phyloP scores from a whole-genome alignment of 2,888 invertebrate species.

The Ennomos fuscantarius region DNA sequence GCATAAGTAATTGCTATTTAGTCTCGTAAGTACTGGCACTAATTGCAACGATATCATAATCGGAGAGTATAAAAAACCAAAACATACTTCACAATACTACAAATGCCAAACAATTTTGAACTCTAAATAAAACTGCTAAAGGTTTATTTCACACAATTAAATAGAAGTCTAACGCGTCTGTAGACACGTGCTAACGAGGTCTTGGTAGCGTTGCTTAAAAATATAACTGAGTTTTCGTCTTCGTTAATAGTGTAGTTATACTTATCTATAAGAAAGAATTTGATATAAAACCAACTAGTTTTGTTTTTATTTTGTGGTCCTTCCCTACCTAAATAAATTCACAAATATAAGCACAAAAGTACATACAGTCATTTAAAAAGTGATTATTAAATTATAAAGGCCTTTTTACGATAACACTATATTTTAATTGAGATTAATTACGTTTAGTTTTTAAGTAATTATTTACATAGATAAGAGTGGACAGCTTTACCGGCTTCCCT shows the following conservation, averaged over 20 bases:
- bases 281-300: too few species aligned
- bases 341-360: too few species aligned
- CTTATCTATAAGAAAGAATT: background rate
- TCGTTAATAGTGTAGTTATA: constrained; percentile 18
- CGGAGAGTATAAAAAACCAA: background rate
- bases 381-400: too few species aligned
- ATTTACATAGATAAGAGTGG: too few species aligned
- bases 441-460: too few species aligned
- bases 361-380: too few species aligned
- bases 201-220: constrained; percentile 32
- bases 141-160: constrained; percentile 13
- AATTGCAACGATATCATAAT: constrained; percentile 7
- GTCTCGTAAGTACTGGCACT: background rate
- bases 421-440: too few species aligned
- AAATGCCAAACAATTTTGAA: constrained; percentile 14
- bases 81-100: background rate
- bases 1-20: too few species aligned
- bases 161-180: constrained; percentile 4
- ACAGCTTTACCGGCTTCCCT: too few species aligned
- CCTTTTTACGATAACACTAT: too few species aligned
- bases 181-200: constrained; percentile 38
- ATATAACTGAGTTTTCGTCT: constrained; percentile 35
- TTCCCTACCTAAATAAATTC: too few species aligned
- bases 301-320: too few species aligned
- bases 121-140: constrained; percentile 16